Evolutionary conservation across 2,797 vertebrate genomes (phyloP).

Genomic region (Channallabes apus): DNA sequence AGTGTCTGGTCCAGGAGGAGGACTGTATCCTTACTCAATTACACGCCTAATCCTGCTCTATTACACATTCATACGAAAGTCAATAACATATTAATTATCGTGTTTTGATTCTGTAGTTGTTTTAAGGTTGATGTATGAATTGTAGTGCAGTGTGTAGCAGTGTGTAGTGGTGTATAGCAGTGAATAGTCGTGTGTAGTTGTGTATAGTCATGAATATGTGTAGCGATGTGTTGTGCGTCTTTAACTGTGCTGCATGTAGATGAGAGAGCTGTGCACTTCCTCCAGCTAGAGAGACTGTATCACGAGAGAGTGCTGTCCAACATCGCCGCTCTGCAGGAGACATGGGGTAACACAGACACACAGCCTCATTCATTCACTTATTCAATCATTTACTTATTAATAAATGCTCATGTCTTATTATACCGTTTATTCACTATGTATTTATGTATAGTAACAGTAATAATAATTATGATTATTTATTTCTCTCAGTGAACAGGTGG

Average conservation of each 20-base stretch:
- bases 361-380: conserved; percentile 28
- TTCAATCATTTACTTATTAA: background rate
- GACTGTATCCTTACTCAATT: conserved; percentile 90
- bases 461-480: background rate
- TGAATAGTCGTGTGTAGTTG: background rate
- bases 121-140: too few relatives aligned
- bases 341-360: conserved; percentile 52
- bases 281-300: conserved; percentile 90
- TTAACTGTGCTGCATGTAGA: conserved; percentile 74
- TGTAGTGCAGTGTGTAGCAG: background rate
- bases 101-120: background rate
- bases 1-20: conserved; percentile 86
- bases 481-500: conserved; percentile 43
- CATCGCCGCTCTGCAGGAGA: conserved; percentile 84
- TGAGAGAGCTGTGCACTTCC: conserved; percentile 87
- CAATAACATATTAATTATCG: background rate
- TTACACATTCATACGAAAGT: background rate
- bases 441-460: too few relatives aligned
- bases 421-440: background rate
- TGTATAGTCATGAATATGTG: background rate
- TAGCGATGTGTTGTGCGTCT: conserved; percentile 45
- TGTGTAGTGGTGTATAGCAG: background rate
- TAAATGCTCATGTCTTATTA: background rate
- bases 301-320: conserved; percentile 91
- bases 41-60: background rate